phyloP scores from a whole-genome alignment of 2,888 invertebrate genomes.

The Athetis lepigone region DNA sequence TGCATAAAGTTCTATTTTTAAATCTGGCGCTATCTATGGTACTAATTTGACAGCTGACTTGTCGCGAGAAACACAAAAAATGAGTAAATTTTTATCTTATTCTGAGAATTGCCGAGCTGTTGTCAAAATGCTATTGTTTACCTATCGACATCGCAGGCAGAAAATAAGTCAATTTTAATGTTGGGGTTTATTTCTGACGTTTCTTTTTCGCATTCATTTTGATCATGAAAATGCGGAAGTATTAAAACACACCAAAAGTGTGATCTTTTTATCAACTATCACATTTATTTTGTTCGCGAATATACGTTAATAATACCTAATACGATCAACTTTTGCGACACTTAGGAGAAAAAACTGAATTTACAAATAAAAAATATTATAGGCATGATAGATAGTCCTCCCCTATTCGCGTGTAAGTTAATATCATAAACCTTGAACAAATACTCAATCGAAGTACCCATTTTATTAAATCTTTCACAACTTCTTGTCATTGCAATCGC shows the following conservation, averaged over 20 bases:
- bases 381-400: background rate
- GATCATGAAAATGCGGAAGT: too few relatives aligned
- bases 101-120: background rate
- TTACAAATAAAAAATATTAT: background rate
- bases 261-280: too few relatives aligned
- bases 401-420: background rate
- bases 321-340: too few relatives aligned
- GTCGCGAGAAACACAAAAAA: background rate
- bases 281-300: too few relatives aligned
- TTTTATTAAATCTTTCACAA: slow-evolving; percentile 26
- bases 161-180: background rate
- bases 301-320: too few relatives aligned
- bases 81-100: background rate
- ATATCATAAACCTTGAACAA: background rate
- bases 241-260: too few relatives aligned
- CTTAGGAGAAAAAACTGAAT: too few relatives aligned
- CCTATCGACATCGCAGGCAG: background rate
- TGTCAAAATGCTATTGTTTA: background rate
- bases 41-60: background rate
- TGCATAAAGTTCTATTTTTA: background rate
- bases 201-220: too few relatives aligned
- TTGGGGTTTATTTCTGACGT: background rate
- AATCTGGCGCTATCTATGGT: background rate
- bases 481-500: slow-evolving; percentile 9
- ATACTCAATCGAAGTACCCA: slow-evolving; percentile 5